These are phyloP conservation scores for Dolomedes plantarius DNA, from an alignment of 2,888 invertebrate species.

Conservation along the genomic window DNA sequence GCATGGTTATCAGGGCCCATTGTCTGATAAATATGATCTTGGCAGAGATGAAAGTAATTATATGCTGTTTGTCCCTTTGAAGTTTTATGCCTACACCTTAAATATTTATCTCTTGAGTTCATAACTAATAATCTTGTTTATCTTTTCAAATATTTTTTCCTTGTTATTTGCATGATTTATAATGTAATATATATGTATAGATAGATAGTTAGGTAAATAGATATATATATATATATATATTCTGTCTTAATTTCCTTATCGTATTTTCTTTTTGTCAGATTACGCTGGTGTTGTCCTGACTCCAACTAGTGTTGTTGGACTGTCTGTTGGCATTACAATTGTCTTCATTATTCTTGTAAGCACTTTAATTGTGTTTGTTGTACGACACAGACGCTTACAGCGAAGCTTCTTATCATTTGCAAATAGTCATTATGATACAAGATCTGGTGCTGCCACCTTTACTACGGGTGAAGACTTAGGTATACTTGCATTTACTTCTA, in stretches of 20 bases:
- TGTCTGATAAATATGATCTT: constrained; percentile 73
- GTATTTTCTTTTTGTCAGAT: constrained; percentile 22
- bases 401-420: constrained; percentile 88
- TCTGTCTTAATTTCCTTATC: too few relatives aligned
- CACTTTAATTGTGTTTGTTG: constrained; percentile 82
- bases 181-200: too few relatives aligned
- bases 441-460: constrained; percentile 91
- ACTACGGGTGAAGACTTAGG: constrained; percentile 83
- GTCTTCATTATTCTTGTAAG: constrained; percentile 80
- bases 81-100: too few relatives aligned
- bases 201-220: too few relatives aligned
- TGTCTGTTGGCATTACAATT: constrained; percentile 80
- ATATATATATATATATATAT: too few relatives aligned
- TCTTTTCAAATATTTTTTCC: too few relatives aligned
- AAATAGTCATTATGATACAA: constrained; percentile 89
- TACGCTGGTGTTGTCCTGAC: constrained; percentile 34
- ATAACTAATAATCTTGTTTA: too few relatives aligned
- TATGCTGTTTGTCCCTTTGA: background rate
- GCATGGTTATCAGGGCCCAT: constrained; percentile 75
- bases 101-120: too few relatives aligned
- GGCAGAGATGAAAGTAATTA: constrained; percentile 64
- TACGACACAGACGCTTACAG: constrained; percentile 85
- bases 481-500: constrained; percentile 75
- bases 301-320: constrained; percentile 76
- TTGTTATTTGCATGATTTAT: too few relatives aligned